Base-by-base conservation (phyloP, 2,888 invertebrate species). In the Campopleginae sp. region DNA sequence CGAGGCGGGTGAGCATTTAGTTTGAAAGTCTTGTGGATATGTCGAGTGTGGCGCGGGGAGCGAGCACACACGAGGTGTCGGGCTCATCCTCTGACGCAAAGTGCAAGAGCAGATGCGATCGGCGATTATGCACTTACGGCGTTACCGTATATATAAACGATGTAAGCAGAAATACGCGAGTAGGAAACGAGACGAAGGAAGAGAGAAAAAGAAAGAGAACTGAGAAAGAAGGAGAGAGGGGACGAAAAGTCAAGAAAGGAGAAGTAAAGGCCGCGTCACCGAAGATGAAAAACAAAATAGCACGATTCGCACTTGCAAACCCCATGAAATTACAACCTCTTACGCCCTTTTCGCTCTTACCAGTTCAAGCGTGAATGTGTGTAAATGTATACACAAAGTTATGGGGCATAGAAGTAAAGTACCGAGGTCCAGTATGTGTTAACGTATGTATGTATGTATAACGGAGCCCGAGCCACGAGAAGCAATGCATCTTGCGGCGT, bases 61-160 rank as follows among this genome's bases (percentile, higher is more conserved):
- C 42, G 23, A 61, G 63, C 68, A 88, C 88, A 86, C 89, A 91
- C 91, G 91, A 92, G 92, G 93, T 92, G 93, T 90, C 89, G 88
- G 89, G 89, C 72, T 72, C 72, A 82, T 78, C 65, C 86, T 89
- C 89, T 92, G 93, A 93, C 92, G 91, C 92, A 92, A 93, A 92
- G 92, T 93, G 93, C 92, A 93, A 92, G 91, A 74, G 87, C 87
- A 93, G 93, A 93, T 93, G 93, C 92, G 92, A 93, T 93, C 92
- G 91, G 88, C 93, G 93, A 93, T 93, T 93, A 93, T 92, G 92
- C 93, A 93, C 92, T 93, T 92, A 93, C 93, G 91, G 92, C 91
- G 92, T 93, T 93, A 93, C 91, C 90, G 91, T 90, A 91, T 92
- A 91, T 72, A 80, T 58, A 80, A 72, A 42, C 90, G 90, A 88